Base-by-base conservation (phyloP, 2,113 vertebrate genomes). In the Lycocorax pyrrhopterus region DNA sequence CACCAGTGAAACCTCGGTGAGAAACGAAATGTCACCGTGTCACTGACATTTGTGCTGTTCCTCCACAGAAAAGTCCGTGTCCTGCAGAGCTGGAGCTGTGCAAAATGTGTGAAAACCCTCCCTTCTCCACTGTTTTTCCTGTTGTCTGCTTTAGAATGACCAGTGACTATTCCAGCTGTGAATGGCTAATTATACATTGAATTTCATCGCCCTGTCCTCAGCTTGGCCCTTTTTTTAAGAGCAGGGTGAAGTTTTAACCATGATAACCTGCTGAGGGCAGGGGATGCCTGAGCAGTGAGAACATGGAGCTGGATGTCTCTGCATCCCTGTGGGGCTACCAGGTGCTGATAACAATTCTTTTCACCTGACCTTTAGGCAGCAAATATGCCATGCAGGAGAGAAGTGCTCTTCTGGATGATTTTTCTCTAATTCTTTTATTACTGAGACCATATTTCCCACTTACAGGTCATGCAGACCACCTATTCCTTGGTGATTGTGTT, bases 51-150 rank as follows among this genome's bases (percentile, higher is more conserved):
- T 63, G 66, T 52, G 43, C 51, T 0, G 1, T 15, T 71, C 32
- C 29, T n/a, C 3, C 41, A 0, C 29, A 5, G 78, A 30, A 74
- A 74, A 2, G 29, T 44, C 37, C 2, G 4, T 4, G 6, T 72
- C 44, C 66, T 41, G 63, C 64, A 37, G 74, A n/a, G 78, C 43
- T 58, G 51, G 35, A 21, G 51, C 51, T 53, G 44, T 29, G 43
- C 66, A 67, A 22, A 51, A 35, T 0, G 17, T 39, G 29, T 78
- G 56, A 23, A 41, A 77, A 52, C 8, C 13, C 32, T 75, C 14
- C 33, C 29, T 49, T 12, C 51, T 30, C 32, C 33, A 10, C 7
- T 23, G 4, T 9, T 67, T 35, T 32, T 30, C 63, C 60, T 52
- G 3, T 15, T 69, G 14, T 29, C 55, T 80, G 37, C 81, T 58